Conservation (phyloP, 2,888 invertebrate species). For the Trypoxylon attenuatum region DNA sequence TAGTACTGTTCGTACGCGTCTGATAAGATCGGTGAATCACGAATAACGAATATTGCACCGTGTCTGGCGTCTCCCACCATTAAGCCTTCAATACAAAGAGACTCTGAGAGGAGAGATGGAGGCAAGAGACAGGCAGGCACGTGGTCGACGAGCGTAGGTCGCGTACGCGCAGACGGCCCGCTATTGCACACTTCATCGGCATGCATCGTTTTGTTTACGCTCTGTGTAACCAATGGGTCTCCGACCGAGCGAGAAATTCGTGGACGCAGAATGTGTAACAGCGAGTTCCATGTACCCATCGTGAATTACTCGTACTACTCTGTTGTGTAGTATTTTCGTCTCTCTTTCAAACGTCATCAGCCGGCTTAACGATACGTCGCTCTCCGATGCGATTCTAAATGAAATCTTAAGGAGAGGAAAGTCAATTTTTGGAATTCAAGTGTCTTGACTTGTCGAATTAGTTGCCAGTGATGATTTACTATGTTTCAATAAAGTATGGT, state of each 20-base stretch:
- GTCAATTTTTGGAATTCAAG: too few relatives aligned
- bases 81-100: conserved; percentile 39
- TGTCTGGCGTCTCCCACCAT: conserved; percentile 42
- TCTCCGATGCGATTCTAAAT: too few relatives aligned
- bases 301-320: background rate
- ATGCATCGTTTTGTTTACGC: conserved; percentile 38
- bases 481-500: too few relatives aligned
- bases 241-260: background rate
- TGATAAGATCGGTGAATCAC: conserved; percentile 52
- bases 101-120: too few relatives aligned
- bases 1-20: conserved; percentile 24
- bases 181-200: conserved; percentile 21
- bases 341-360: background rate
- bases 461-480: too few relatives aligned
- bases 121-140: conserved; percentile 38
- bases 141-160: conserved; percentile 39
- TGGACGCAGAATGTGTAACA: background rate
- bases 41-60: conserved; percentile 50
- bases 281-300: background rate
- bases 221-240: conserved; percentile 12
- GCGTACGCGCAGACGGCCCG: conserved; percentile 26
- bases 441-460: too few relatives aligned
- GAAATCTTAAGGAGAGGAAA: too few relatives aligned
- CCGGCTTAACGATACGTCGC: too few relatives aligned
- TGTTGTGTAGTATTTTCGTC: background rate